phyloP scores from a whole-genome alignment of 2,113 vertebrate genomes.

The Stegostoma tigrinum region DNA sequence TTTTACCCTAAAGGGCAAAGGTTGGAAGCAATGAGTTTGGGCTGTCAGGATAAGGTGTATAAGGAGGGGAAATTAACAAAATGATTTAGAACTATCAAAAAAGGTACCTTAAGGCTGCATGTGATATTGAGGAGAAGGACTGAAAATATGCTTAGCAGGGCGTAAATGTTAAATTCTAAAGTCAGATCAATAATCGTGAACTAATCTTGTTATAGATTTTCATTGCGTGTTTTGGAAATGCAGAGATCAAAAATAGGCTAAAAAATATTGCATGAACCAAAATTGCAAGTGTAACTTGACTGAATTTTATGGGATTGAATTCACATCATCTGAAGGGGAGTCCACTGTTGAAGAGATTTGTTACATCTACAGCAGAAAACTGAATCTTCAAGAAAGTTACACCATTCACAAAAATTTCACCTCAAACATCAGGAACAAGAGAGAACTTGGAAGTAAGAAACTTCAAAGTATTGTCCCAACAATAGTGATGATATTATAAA shows the following conservation, averaged over 20 bases:
- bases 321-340: not conserved
- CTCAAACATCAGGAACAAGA: not conserved
- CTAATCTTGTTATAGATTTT: not conserved
- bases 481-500: not conserved
- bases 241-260: not conserved
- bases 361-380: not conserved
- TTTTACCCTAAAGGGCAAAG: not conserved
- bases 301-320: not conserved
- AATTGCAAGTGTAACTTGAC: not conserved
- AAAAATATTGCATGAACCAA: not conserved
- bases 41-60: not conserved
- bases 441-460: not conserved
- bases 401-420: not conserved
- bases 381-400: not conserved
- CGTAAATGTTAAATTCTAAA: not conserved
- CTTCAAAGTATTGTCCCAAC: not conserved
- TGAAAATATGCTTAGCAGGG: not conserved
- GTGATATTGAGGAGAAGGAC: too few species aligned
- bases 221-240: not conserved
- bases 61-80: not conserved
- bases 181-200: not conserved
- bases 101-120: not conserved
- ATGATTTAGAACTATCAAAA: not conserved
- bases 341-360: not conserved
- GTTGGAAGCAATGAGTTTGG: not conserved